Evolutionary conservation across 2,888 invertebrate genomes (phyloP).

Genomic region (Petrolisthes manimaculis): DNA sequence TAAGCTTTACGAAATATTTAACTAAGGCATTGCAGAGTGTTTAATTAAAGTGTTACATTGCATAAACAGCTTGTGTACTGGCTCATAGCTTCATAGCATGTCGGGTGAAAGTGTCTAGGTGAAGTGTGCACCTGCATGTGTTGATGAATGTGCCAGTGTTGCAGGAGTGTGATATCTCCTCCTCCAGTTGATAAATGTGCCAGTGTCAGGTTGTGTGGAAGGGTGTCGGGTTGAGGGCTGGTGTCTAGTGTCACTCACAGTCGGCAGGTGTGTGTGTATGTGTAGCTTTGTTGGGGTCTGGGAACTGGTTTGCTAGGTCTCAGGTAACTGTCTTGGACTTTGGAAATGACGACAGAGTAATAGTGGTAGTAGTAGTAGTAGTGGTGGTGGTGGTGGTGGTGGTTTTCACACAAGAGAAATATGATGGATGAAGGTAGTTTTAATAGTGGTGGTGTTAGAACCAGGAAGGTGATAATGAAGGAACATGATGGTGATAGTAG

Average conservation of each 20-base stretch:
- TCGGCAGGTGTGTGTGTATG: conserved; percentile 16
- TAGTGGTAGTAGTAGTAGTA: neutral
- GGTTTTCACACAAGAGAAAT: neutral
- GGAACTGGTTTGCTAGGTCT: neutral
- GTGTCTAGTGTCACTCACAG: neutral
- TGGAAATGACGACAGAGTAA: neutral
- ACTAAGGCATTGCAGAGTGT: too few species aligned
- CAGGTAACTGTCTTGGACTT: neutral
- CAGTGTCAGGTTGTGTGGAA: too few species aligned
- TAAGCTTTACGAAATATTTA: too few species aligned
- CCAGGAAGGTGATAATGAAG: neutral
- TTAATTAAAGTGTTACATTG: too few species aligned
- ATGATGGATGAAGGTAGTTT: neutral
- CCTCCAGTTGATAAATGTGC: too few species aligned
- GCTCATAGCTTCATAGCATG: too few species aligned
- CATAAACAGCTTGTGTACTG: too few species aligned
- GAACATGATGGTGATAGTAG: neutral
- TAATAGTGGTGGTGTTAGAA: neutral
- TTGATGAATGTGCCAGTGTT: too few species aligned
- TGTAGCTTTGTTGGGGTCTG: neutral
- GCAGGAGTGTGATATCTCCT: too few species aligned
- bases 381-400: neutral
- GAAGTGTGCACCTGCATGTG: too few species aligned
- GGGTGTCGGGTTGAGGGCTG: too few species aligned
- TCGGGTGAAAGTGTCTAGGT: too few species aligned